Base-by-base conservation (phyloP, 2,113 vertebrate species). In the Thunnus thynnus region DNA sequence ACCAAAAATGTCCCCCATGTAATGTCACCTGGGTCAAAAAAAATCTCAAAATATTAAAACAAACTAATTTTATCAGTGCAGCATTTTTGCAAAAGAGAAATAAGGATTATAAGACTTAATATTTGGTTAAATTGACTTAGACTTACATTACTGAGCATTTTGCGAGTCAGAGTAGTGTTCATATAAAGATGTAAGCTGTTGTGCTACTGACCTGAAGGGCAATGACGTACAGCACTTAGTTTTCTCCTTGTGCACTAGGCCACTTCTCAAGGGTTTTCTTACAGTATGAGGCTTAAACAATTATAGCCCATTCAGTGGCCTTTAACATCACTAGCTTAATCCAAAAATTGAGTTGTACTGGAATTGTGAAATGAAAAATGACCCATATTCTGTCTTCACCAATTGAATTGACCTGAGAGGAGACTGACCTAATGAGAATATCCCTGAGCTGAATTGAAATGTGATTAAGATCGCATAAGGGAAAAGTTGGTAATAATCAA, bases 401-500 rank as follows among this genome's bases (percentile, higher is more conserved):
- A 66, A 84, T 78, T 80, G 56, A 88, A 85, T 78, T 86, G 76
- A 92, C 86, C 82, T 63, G 32, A 70, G 13, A 79, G 46, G 76
- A 86, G 48, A 74, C 16, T 72, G 58, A 67, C 51, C 76, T 72
- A 58, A 86, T 87, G 69, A 78, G 48, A 86, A 73, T 87, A 86
- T 77, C 64, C 60, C 55, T 85, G 62, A 78, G 67, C 14, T 67
- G 58, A 89, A 87, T 60, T 83, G 72, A 86, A 89, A 86, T 78
- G 80, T 79, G 76, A 89, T 91, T 90, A 90, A 87, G 75, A 85
- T 81, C 22, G 36, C 80, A 90, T 91, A 69, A 82, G 72, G 58
- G 41, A 41, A 82, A 83, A 66, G 62, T 73, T 62, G 66, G 79
- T 52, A 76, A 76, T 86, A 86, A 91, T 89, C 62, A 89, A 86